These are phyloP conservation scores for Papilio aristodemus DNA, from an alignment of 1,140 invertebrate species.

Conservation along the genomic window DNA sequence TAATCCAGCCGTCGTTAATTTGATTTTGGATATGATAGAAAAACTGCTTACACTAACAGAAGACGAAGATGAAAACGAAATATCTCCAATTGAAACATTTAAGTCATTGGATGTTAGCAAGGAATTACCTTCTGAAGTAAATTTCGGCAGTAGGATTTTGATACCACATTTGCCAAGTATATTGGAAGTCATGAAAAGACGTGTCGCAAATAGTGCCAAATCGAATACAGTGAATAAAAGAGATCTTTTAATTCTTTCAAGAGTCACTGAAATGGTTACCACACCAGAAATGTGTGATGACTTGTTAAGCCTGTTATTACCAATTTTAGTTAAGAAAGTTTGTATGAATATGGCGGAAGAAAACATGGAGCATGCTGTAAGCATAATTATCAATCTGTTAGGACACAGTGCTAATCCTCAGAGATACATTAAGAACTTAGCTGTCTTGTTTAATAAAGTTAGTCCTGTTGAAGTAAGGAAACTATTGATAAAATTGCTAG, in stretches of 20 bases:
- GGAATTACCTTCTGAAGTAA: slow-evolving; percentile 63
- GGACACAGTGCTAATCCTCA: slow-evolving; percentile 84
- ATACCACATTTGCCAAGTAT: slow-evolving; percentile 87
- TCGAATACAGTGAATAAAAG: slow-evolving; percentile 82
- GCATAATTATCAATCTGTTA: slow-evolving; percentile 87
- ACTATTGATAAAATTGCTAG: slow-evolving; percentile 82
- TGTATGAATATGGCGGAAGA: slow-evolving; percentile 83
- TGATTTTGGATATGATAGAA: slow-evolving; percentile 89
- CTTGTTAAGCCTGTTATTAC: slow-evolving; percentile 86
- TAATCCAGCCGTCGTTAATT: slow-evolving; percentile 83
- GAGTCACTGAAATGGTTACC: slow-evolving; percentile 87
- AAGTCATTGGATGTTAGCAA: slow-evolving; percentile 60
- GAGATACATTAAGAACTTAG: slow-evolving; percentile 84
- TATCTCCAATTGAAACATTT: slow-evolving; percentile 63
- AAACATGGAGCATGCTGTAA: slow-evolving; percentile 82
- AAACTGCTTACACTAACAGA: slow-evolving; percentile 86
- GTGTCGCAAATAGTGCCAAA: slow-evolving; percentile 82
- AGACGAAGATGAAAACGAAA: slow-evolving; percentile 77
- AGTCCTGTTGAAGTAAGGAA: slow-evolving; percentile 83
- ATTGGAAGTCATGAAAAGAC: slow-evolving; percentile 85
- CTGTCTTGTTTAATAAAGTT: slow-evolving; percentile 84
- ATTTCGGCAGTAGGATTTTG: slow-evolving; percentile 87
- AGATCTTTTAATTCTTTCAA: slow-evolving; percentile 90
- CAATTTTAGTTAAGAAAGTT: slow-evolving; percentile 86
- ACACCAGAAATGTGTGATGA: slow-evolving; percentile 84